phyloP scores from a whole-genome alignment of 2,888 invertebrate genomes.

The Macrosoma leucophasiata region DNA sequence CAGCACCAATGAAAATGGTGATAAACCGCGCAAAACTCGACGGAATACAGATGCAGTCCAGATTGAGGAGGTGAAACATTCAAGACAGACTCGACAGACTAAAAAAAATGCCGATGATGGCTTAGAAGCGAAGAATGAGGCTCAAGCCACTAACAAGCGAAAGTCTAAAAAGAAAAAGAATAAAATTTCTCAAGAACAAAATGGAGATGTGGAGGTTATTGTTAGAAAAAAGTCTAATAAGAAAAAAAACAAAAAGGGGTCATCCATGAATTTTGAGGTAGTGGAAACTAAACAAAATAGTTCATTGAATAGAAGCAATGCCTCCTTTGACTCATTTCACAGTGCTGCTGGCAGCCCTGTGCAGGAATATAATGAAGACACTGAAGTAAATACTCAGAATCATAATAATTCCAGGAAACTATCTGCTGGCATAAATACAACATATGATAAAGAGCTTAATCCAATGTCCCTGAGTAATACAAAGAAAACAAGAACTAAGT shows the following conservation, averaged over 20 bases:
- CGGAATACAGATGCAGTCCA: too few relatives aligned
- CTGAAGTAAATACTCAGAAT: neutral
- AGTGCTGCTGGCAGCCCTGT: conserved; percentile 59
- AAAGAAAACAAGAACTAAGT: conserved; percentile 15
- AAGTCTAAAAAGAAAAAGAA: conserved; percentile 40
- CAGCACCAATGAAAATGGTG: conserved; percentile 13
- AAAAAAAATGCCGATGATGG: conserved; percentile 16
- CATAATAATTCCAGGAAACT: neutral
- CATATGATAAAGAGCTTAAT: conserved; percentile 20
- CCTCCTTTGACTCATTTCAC: conserved; percentile 53
- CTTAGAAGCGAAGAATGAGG: conserved; percentile 14
- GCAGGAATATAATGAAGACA: conserved; percentile 2
- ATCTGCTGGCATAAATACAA: conserved; percentile 15
- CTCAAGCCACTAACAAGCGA: conserved; percentile 25
- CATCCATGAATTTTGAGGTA: conserved; percentile 25
- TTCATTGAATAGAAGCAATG: conserved; percentile 33
- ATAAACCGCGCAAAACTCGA: too few relatives aligned
- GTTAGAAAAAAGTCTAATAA: conserved; percentile 37
- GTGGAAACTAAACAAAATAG: conserved; percentile 15
- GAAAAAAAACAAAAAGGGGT: conserved; percentile 35
- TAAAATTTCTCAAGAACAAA: conserved; percentile 29
- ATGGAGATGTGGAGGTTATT: conserved; percentile 13
- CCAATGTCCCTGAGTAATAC: conserved; percentile 16
- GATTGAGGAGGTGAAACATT: conserved; percentile 4
- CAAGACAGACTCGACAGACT: too few relatives aligned